Evolutionary conservation across 2,113 vertebrate genomes (phyloP), one percentile per base, ranked within the genome.

Genomic region (Channa maculata): DNA sequence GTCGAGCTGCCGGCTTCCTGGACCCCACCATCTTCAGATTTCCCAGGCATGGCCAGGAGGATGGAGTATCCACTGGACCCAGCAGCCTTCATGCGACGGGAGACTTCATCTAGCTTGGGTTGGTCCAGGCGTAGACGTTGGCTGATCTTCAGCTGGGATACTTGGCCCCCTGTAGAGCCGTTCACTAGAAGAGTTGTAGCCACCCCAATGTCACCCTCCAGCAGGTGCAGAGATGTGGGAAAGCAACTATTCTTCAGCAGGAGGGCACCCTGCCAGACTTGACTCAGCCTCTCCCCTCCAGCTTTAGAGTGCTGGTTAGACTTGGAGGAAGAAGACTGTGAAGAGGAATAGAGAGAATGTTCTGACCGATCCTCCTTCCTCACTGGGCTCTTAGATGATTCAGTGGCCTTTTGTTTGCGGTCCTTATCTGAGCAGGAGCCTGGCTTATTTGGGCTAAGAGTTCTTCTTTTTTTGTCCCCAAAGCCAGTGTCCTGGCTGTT

Each of bases 221-320:
- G 94, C 79, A 99, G 94, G 86, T 98, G 97, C 96, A 99, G 97
- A 41, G 96, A 95, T 76, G 97, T 96, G 6, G 98, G 97, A 83
- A 99, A 99, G 91, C 96, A 98, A 94, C 97, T 99, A 81, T 99
- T 99, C 89, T 99, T 99, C 77, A 99, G 92, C 5, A 99, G 95
- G 62, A 99, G 96, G 95, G 96, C 96, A 3, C 98, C 98, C 77
- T 97, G 96, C 98, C 98, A 99, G 34, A 95, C 96, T 89, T 96
- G 92, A 84, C 95, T 95, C 78, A 98, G 94, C 91, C 95, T 98
- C 74, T 88, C 80, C 14, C 66, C 75, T 7, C 88, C 86, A 8
- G 91, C 71, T 6, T 92, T 92, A 39, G 80, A 90, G 71, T 41
- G 92, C 66, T 6, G 92, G 71, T 72, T 92, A 77, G 15, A 90